Evolutionary conservation across 2,888 invertebrate genomes (phyloP).

Genomic region (Dichetophora obliterata): DNA sequence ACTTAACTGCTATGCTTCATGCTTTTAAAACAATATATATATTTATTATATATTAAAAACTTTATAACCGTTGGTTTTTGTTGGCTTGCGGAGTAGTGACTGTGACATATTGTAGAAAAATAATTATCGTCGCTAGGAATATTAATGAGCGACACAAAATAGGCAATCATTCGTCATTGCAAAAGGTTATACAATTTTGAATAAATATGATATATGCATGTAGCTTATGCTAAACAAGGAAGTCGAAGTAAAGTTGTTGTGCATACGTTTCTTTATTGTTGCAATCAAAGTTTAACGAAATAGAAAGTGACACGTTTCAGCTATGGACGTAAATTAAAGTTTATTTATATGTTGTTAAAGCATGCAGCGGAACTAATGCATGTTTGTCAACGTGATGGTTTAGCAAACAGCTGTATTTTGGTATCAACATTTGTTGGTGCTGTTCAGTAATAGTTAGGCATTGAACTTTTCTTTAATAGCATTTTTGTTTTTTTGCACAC

Average conservation of each 20-base stretch:
- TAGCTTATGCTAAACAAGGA: background rate
- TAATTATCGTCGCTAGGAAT: conserved; percentile 26
- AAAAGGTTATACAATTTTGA: background rate
- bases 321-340: background rate
- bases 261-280: background rate
- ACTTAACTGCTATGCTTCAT: background rate
- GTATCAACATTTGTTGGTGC: background rate
- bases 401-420: background rate
- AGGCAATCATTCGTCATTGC: background rate
- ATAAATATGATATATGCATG: background rate
- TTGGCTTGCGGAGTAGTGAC: background rate
- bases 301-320: conserved; percentile 27
- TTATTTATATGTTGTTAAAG: conserved; percentile 43
- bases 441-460: too few species aligned
- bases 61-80: background rate
- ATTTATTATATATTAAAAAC: background rate
- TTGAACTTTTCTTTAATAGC: too few species aligned
- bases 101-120: too few species aligned
- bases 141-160: conserved; percentile 5
- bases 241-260: background rate
- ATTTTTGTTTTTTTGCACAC: background rate
- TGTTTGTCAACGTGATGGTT: conserved; percentile 39
- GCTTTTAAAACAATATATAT: background rate
- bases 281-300: conserved; percentile 19
- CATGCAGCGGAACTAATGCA: conserved; percentile 61